These are phyloP conservation scores for Lymantria monacha DNA, from an alignment of 2,888 invertebrate species.

Conservation along the genomic window DNA sequence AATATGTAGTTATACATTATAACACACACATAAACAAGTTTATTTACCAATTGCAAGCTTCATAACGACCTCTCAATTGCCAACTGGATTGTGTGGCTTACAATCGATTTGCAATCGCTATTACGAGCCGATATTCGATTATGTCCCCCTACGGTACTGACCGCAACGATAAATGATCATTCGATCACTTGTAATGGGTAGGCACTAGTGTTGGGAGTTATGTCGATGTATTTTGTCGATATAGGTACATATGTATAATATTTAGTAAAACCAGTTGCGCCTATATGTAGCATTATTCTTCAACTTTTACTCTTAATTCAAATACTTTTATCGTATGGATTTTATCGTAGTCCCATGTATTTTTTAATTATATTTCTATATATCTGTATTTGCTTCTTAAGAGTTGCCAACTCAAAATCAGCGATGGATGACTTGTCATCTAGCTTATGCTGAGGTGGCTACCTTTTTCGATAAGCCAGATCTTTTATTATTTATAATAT, in stretches of 20 bases:
- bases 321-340: too few species aligned
- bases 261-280: neutral
- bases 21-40: conserved; percentile 5
- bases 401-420: too few species aligned
- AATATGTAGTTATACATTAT: conserved; percentile 37
- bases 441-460: too few species aligned
- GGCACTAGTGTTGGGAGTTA: conserved; percentile 7
- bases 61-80: conserved; percentile 40
- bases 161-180: conserved; percentile 40
- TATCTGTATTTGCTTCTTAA: too few species aligned
- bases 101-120: conserved; percentile 68
- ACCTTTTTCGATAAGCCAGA: too few species aligned
- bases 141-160: conserved; percentile 42
- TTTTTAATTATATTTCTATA: too few species aligned
- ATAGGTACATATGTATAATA: neutral
- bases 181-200: conserved; percentile 36
- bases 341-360: too few species aligned
- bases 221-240: conserved; percentile 16
- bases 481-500: too few species aligned
- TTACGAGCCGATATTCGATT: conserved; percentile 63
- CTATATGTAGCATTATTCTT: neutral
- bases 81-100: conserved; percentile 52
- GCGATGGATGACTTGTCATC: too few species aligned
- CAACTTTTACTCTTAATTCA: too few species aligned
- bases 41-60: conserved; percentile 35